A percentile compares a stretch with the other conserved stretches of the same genome.
phyloP scores from a whole-genome alignment of 2,113 vertebrate species.

The Triplophysa rosa region DNA sequence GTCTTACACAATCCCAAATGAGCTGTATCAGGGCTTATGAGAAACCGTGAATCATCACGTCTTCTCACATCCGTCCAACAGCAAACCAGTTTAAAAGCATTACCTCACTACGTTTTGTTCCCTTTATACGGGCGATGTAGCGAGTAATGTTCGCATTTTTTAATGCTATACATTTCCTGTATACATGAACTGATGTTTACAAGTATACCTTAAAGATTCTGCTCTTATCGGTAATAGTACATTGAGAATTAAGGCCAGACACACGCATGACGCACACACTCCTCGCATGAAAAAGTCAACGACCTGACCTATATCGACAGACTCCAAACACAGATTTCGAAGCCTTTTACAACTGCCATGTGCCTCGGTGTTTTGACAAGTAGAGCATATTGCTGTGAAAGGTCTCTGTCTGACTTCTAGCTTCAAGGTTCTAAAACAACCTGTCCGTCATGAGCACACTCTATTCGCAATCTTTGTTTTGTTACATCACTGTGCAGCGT shows the following conservation, averaged over 20 bases:
- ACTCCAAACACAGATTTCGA: constrained; percentile 11
- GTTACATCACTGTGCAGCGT: not conserved
- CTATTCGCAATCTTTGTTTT: not conserved
- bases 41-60: constrained; percentile 30
- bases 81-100: not conserved
- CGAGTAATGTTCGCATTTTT: not conserved
- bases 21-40: constrained; percentile 6
- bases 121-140: not conserved
- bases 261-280: constrained; percentile 32
- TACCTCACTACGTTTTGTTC: not conserved
- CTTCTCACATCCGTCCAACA: not conserved
- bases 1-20: constrained; percentile 13
- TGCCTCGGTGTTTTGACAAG: constrained; percentile 14
- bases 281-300: constrained; percentile 31
- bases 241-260: constrained; percentile 38
- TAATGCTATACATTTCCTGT: not conserved
- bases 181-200: not conserved
- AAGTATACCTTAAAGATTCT: not conserved
- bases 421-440: not conserved
- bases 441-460: not conserved
- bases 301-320: constrained; percentile 37
- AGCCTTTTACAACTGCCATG: constrained; percentile 11
- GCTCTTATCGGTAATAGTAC: constrained; percentile 21
- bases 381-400: not conserved
- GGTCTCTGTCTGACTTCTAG: not conserved